These are phyloP conservation scores for Drosophila diplacantha DNA, from an alignment of 2,888 invertebrate genomes.

Conservation along the genomic window DNA sequence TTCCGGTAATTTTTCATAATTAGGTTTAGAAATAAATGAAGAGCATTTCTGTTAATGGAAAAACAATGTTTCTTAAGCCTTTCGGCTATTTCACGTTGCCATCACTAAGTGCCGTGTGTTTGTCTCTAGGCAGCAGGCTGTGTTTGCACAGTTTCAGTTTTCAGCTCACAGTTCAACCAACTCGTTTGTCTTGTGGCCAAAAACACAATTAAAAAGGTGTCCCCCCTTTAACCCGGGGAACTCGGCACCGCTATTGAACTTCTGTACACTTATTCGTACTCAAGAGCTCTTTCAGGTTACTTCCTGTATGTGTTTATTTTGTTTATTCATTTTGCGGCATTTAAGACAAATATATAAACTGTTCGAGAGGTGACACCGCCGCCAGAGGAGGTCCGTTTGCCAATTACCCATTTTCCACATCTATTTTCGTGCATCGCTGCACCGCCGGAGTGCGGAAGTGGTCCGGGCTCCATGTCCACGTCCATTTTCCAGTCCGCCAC, in stretches of 20 bases:
- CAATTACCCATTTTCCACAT: constrained; percentile 10
- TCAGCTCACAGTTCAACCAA: constrained; percentile 34
- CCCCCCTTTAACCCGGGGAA: constrained; percentile 12
- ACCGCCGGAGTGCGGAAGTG: constrained; percentile 32
- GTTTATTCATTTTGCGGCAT: constrained; percentile 45
- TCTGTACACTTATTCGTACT: constrained; percentile 31
- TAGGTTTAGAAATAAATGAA: neutral
- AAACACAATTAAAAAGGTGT: constrained; percentile 47
- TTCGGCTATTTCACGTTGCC: constrained; percentile 19
- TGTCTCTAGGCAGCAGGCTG: constrained; percentile 2
- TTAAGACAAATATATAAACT: constrained; percentile 30
- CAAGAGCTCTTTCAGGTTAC: constrained; percentile 51
- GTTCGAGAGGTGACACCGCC: constrained; percentile 41
- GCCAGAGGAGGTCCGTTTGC: constrained; percentile 10
- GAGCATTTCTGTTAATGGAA: neutral
- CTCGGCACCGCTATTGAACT: constrained; percentile 30
- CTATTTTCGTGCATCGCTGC: constrained; percentile 15
- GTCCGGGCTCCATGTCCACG: constrained; percentile 31
- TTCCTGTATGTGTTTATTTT: constrained; percentile 51
- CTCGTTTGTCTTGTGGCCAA: constrained; percentile 41
- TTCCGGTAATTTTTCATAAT: constrained; percentile 4
- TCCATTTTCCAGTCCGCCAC: constrained; percentile 18
- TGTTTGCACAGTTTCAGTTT: constrained; percentile 36
- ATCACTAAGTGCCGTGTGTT: constrained; percentile 17
- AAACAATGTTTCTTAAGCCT: constrained; percentile 6